phyloP scores from a whole-genome alignment of 2,113 vertebrate genomes.

The Seriola dumerili region DNA sequence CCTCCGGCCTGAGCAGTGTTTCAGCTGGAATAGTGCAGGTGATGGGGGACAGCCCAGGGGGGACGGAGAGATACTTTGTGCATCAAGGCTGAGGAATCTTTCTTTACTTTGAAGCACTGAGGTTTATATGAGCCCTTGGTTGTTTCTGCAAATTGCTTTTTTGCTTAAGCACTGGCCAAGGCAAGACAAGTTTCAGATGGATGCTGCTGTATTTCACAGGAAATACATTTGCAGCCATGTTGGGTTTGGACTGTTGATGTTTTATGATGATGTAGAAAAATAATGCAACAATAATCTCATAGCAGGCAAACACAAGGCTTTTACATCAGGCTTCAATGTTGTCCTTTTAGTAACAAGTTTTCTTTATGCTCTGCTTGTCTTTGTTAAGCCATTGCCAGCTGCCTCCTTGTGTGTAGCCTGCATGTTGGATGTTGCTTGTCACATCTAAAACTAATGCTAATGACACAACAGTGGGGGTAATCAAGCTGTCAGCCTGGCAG shows the following conservation, averaged over 20 bases:
- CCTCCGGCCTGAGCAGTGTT: conserved; percentile 6
- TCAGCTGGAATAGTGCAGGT: conserved; percentile 24
- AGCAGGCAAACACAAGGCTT: neutral
- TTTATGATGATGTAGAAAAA: conserved; percentile 34
- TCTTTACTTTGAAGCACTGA: neutral
- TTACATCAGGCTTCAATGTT: conserved; percentile 1
- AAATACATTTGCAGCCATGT: conserved; percentile 8
- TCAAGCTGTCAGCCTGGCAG: conserved; percentile 59
- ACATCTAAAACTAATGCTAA: conserved; percentile 62
- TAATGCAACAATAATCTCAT: conserved; percentile 31
- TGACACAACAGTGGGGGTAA: conserved; percentile 57
- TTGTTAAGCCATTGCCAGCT: neutral
- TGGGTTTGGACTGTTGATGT: conserved; percentile 20
- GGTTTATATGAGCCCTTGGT: neutral
- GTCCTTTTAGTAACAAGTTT: neutral
- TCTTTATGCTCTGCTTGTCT: neutral
- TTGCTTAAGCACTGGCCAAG: neutral
- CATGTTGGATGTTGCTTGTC: conserved; percentile 58
- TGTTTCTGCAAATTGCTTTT: neutral
- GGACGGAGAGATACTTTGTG: neutral
- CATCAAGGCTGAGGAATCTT: neutral
- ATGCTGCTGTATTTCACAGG: neutral
- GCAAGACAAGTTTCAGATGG: neutral
- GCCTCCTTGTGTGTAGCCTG: conserved; percentile 28
- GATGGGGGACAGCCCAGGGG: neutral